Evolutionary conservation across 1,140 invertebrate genomes (phyloP).

Genomic region (Magallana angulata): DNA sequence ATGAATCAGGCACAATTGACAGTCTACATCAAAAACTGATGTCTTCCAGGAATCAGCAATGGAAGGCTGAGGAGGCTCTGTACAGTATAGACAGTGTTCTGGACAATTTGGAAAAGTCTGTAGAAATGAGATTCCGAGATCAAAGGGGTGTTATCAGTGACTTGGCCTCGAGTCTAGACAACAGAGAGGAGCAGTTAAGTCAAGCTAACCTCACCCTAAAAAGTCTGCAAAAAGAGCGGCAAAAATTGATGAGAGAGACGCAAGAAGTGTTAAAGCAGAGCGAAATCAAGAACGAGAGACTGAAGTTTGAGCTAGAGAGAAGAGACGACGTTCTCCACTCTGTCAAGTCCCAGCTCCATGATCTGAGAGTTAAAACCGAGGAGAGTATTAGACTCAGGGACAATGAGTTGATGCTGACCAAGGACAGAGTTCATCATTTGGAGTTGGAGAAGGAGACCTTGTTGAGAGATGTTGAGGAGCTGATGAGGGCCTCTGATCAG

Average conservation of each 20-base stretch:
- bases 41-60: conserved; percentile 59
- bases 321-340: conserved; percentile 12
- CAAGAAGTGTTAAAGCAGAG: neutral
- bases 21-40: conserved; percentile 63
- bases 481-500: conserved; percentile 51
- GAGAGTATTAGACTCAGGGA: conserved; percentile 41
- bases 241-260: conserved; percentile 42
- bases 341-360: neutral
- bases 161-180: conserved; percentile 52
- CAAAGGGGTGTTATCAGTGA: conserved; percentile 63
- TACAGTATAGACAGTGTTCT: conserved; percentile 60
- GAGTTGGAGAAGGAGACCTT: conserved; percentile 56
- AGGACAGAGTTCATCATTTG: conserved; percentile 46
- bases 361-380: neutral
- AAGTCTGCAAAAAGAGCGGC: neutral
- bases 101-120: conserved; percentile 62
- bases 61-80: conserved; percentile 63
- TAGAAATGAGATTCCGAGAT: conserved; percentile 61
- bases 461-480: conserved; percentile 54
- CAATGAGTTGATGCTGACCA: conserved; percentile 43
- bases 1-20: conserved; percentile 49
- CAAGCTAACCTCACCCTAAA: neutral
- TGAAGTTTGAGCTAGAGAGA: neutral
- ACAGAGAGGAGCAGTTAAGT: conserved; percentile 37
- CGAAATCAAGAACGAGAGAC: conserved; percentile 22